A percentile compares a stretch with the other conserved stretches of the same genome.
These are phyloP conservation scores for Protosalanx chinensis DNA, from an alignment of 2,797 vertebrate genomes.

Conservation along the genomic window DNA sequence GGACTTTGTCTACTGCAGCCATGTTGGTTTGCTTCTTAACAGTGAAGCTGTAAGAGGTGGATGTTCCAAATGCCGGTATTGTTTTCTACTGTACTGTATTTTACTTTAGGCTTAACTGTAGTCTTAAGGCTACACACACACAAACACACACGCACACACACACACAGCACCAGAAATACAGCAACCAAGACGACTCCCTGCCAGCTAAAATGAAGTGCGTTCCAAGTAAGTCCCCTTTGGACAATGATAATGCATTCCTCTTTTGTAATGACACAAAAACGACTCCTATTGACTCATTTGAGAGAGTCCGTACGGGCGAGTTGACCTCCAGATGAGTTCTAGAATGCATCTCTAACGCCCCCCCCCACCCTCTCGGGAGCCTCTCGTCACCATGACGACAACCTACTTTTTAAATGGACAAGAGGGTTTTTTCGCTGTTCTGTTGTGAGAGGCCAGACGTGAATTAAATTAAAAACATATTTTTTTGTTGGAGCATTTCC, in stretches of 20 bases:
- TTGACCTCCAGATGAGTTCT: background rate
- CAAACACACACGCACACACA: background rate
- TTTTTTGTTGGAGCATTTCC: too few relatives aligned
- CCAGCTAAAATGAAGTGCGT: background rate
- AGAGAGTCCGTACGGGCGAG: background rate
- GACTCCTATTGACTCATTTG: background rate
- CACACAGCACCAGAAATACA: background rate
- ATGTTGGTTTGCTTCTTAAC: background rate
- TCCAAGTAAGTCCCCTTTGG: background rate
- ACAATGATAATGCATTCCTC: constrained; percentile 9
- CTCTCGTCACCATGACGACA: too few relatives aligned
- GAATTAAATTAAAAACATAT: too few relatives aligned
- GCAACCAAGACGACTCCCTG: constrained; percentile 9
- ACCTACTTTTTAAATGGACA: too few relatives aligned
- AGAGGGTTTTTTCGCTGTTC: too few relatives aligned
- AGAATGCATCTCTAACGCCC: too few relatives aligned
- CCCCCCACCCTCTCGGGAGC: too few relatives aligned
- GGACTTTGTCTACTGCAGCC: background rate
- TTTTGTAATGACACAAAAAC: background rate
- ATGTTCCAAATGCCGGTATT: background rate
- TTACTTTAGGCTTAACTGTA: constrained; percentile 1
- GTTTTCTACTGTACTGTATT: constrained; percentile 2
- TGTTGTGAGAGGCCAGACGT: too few relatives aligned
- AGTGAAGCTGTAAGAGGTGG: background rate
- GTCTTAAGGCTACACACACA: background rate